Evolutionary conservation across 2,113 vertebrate genomes (phyloP), one percentile per base, ranked within the genome.

Genomic region (Chaetops frenatus): DNA sequence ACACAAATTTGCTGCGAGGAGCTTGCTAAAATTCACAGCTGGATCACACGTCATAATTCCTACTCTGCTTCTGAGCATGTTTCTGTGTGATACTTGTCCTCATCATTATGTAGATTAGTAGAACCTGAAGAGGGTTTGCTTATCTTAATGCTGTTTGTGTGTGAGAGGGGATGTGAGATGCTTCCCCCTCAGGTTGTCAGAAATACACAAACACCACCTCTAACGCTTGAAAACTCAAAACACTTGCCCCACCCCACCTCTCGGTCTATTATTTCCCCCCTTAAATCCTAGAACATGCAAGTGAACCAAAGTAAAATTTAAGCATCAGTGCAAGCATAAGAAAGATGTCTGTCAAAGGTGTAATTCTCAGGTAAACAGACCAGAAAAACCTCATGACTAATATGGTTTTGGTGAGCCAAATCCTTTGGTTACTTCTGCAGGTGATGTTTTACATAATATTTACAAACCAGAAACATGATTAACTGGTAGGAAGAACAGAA

Each of bases 41-140:
- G 6, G 31, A 19, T 16, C 8, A 11, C 47, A 5, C 11, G 1
- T 11, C 4, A 0, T 24, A 12, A 48, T 48, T 56, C 42, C 9
- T 40, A 0, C 17, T 19, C 1, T 11, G 15, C 22, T 54, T 40
- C 51, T 19, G 24, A 47, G 45, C 33, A 1, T 5, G 11, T 29
- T 48, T 36, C 33, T 44, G 13, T 35, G 10, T 8, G 18, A 12
- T 38, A 3, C 33, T 65, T 25, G 33, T 20, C 13, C 47, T 45
- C 35, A 6, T 11, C 12, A 0, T 33, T 12, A 6, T 1, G 20
- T 12, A 44, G 40, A 12, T 38, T 2, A 21, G 48, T 9, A 51
- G 58, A 58, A 44, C n/a, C 29, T 56, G 90, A 7, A 36, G 36
- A 36, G 3, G 10, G 42, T 81, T 70, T 56, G 21, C 23, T 29